Percentiles rank a stretch among this genome's conserved stretches.
These are phyloP conservation scores for Augochlorella aurata DNA, from an alignment of 2,888 invertebrate species.

Conservation along the genomic window DNA sequence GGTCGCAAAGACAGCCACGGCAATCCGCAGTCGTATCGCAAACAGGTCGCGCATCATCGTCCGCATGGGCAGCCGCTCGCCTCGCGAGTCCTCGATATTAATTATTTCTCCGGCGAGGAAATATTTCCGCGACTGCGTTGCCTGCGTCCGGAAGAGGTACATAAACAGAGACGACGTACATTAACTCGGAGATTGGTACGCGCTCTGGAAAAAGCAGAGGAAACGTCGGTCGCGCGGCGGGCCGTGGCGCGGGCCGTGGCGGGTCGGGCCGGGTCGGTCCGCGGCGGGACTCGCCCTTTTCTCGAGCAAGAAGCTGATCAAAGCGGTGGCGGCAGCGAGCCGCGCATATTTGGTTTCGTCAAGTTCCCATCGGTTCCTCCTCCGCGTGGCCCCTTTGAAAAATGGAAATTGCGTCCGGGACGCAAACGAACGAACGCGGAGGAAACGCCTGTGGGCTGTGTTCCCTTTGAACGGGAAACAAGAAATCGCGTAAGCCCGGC, in stretches of 20 bases:
- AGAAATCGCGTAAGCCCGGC: constrained; percentile 52
- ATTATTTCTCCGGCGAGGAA: constrained; percentile 36
- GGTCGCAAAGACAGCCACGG: too few relatives aligned
- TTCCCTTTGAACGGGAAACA: constrained; percentile 59
- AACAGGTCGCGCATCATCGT: too few relatives aligned
- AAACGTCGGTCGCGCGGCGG: constrained; percentile 5
- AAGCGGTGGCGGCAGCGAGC: constrained; percentile 54
- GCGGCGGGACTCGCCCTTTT: constrained; percentile 18
- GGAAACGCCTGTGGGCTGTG: constrained; percentile 59
- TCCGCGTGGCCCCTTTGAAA: constrained; percentile 60
- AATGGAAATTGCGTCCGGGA: constrained; percentile 68
- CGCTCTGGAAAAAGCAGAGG: constrained; percentile 46
- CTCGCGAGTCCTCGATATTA: constrained; percentile 17
- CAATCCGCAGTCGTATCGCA: too few relatives aligned
- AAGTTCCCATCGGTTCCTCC: constrained; percentile 55
- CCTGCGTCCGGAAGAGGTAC: constrained; percentile 53
- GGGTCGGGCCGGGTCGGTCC: too few relatives aligned
- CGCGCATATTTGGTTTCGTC: constrained; percentile 67
- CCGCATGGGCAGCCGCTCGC: not conserved
- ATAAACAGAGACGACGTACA: constrained; percentile 65
- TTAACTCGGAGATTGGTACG: constrained; percentile 48
- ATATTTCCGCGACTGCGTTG: constrained; percentile 33
- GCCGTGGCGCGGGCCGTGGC: not conserved
- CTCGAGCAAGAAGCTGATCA: constrained; percentile 62
- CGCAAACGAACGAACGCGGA: constrained; percentile 55